A percentile compares a stretch with the other conserved stretches of the same genome.
Evolutionary conservation across 1,140 invertebrate genomes (phyloP).

Genomic region (Pogonomyrmex barbatus): DNA sequence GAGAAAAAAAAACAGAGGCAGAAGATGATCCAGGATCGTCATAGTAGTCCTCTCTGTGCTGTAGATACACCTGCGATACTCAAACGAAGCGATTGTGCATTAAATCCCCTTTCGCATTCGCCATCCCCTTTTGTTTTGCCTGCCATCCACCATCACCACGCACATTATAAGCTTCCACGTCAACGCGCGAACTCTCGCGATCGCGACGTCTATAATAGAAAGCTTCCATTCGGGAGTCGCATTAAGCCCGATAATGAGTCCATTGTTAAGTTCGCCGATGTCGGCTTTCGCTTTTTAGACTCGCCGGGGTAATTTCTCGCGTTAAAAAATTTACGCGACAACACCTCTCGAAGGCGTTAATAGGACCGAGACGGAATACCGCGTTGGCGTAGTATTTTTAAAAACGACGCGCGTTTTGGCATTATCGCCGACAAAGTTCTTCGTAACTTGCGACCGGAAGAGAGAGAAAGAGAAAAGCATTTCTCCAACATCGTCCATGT

Average conservation of each 20-base stretch:
- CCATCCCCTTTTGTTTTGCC: slow-evolving; percentile 58
- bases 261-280: background rate
- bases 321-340: slow-evolving; percentile 22
- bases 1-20: background rate
- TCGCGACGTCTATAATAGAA: slow-evolving; percentile 16
- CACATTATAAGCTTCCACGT: slow-evolving; percentile 16
- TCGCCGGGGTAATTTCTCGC: slow-evolving; percentile 16
- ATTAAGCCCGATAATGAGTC: slow-evolving; percentile 39
- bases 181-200: slow-evolving; percentile 43
- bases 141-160: slow-evolving; percentile 17
- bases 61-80: slow-evolving; percentile 58
- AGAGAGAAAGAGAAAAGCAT: too few species aligned
- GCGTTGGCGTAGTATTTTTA: background rate
- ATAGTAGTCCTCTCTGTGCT: slow-evolving; percentile 24
- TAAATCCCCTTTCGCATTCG: slow-evolving; percentile 65
- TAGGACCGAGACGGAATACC: background rate
- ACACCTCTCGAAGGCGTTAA: background rate
- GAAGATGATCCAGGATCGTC: background rate
- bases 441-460: background rate
- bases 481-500: too few species aligned
- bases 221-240: background rate
- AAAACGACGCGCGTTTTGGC: background rate
- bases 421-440: background rate
- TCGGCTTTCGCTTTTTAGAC: slow-evolving; percentile 6
- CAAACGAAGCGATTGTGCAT: slow-evolving; percentile 74